Evolutionary conservation across 2,888 invertebrate species (phyloP), one percentile per base, ranked within the genome.

Genomic region (Epinotia brunnichana): DNA sequence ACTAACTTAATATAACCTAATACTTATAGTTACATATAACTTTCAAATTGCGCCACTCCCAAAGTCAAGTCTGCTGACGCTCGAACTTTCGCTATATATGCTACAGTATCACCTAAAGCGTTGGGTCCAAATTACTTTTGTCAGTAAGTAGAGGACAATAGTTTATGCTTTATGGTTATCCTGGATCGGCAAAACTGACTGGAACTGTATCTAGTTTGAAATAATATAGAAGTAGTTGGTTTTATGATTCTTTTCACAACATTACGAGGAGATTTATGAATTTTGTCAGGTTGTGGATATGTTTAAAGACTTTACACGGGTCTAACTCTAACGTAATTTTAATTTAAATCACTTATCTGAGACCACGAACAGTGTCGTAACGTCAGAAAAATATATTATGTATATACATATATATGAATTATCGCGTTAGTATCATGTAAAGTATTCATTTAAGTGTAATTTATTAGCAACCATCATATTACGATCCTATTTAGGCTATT

Each of bases 41-140:
- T 59, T 19, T 54, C 17, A n/a, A 61, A 61, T 61, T 54, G 24
- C 11, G 59, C 29, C 67, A 54, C 67, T 54, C 29, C 17, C 39
- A 15, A n/a, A 70, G 54, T 29, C 44, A 54, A 41, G 54, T 10
- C 54, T 54, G 29, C 54, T 54, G 29, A 44, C 24, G 15, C 44
- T n/a, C 29, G 4, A 70, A 70, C 60, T 67, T 67, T 21, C 29
- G 19, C 60, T 66, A 60, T 66, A 60, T 66, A 71, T 54, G 70
- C 57, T 19, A 66, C 24, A 29, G 48, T 71, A 54, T 60, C 35
- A 53, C 66, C 66, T 53, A 60, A 53, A 10, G 15, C 19, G 21
- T 39, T 67, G 44, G 17, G 60, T 67, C 44, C 17, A 48, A 44
- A 71, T 61, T 41, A 63, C 59, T 66, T 67, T 35, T 56, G 59